Conservation (phyloP, 2,888 invertebrate species). For the Aricia artaxerxes region DNA sequence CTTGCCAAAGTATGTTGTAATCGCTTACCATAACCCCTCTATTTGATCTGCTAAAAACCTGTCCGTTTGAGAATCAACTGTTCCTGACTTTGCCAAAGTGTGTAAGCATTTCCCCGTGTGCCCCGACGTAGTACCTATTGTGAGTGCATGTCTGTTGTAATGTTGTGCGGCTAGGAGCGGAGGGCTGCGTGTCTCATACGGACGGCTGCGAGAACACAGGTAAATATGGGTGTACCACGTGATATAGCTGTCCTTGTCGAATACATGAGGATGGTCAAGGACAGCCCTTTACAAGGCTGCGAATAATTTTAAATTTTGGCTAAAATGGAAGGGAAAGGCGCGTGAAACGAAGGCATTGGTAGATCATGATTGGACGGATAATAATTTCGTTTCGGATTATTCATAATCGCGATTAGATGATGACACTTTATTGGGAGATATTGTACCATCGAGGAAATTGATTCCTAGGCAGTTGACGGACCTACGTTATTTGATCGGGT, state of each 20-base stretch:
- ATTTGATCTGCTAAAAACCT: no score
- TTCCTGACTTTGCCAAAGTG: slow-evolving; percentile 39
- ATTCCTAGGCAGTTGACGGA: no score
- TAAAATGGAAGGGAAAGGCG: background rate
- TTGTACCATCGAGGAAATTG: no score
- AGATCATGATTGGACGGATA: no score
- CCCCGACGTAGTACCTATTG: slow-evolving; percentile 48
- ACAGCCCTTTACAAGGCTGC: background rate
- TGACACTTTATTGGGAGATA: no score
- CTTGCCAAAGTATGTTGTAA: no score
- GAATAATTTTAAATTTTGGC: background rate
- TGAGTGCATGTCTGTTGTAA: slow-evolving; percentile 82
- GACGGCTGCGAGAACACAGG: slow-evolving; percentile 96
- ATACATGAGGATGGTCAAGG: background rate
- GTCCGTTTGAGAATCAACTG: no score
- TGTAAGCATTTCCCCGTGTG: slow-evolving; percentile 52
- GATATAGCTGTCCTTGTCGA: background rate
- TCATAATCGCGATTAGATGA: no score
- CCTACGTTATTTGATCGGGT: no score
- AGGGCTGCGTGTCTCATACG: slow-evolving; percentile 95
- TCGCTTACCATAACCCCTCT: no score
- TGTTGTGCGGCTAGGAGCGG: slow-evolving; percentile 88
- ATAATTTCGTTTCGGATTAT: no score
- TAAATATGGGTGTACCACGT: slow-evolving; percentile 70
- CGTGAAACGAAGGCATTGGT: no score